Percentiles rank a stretch among this genome's conserved stretches.
Conservation (phyloP, 2,888 invertebrate species). For the Galerucella nymphaeae region DNA sequence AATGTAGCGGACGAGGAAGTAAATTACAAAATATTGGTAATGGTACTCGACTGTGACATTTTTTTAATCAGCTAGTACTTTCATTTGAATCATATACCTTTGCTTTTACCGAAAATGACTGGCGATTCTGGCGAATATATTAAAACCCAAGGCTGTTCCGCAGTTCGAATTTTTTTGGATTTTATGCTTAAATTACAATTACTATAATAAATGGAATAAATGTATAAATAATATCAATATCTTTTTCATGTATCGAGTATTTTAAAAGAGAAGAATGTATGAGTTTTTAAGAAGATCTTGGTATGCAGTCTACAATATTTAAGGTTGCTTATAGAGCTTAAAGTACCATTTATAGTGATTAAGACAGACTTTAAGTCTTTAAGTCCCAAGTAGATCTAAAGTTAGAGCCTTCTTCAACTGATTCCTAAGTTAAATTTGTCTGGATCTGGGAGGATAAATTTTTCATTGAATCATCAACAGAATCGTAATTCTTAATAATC, state of each 20-base stretch:
- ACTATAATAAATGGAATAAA: neutral
- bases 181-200: neutral
- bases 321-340: no score
- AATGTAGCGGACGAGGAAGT: neutral
- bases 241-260: neutral
- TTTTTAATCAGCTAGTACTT: neutral
- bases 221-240: no score
- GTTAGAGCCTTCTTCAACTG: no score
- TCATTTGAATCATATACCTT: neutral
- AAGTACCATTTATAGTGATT: no score
- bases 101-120: slow-evolving; percentile 26
- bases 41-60: neutral
- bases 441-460: no score
- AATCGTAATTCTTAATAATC: neutral
- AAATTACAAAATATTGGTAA: neutral
- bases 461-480: no score
- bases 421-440: no score
- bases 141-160: slow-evolving; percentile 2
- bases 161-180: slow-evolving; percentile 1
- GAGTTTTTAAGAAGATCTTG: no score
- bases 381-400: no score
- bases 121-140: slow-evolving; percentile 23
- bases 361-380: no score
- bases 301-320: no score
- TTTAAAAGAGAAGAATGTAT: no score